These are phyloP conservation scores for Leptosomus discolor DNA, from an alignment of 2,113 vertebrate genomes.

Conservation along the genomic window DNA sequence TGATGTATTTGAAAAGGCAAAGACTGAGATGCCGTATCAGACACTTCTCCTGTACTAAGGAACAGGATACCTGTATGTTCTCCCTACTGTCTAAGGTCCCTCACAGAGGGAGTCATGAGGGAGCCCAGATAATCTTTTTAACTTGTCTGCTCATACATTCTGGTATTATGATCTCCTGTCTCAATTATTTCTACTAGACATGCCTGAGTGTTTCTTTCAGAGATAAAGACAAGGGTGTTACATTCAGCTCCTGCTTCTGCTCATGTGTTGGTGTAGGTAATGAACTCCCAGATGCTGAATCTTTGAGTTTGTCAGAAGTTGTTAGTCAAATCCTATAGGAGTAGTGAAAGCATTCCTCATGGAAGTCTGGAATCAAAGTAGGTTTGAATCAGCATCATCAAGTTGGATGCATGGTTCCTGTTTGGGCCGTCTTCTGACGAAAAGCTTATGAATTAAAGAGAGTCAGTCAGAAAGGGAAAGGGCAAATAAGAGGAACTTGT, in stretches of 20 bases:
- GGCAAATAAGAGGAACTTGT: background rate
- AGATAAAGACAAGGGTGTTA: slow-evolving; percentile 58
- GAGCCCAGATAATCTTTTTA: slow-evolving; percentile 40
- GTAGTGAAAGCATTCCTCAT: slow-evolving; percentile 41
- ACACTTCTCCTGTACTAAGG: background rate
- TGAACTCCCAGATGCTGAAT: slow-evolving; percentile 64
- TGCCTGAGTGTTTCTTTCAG: slow-evolving; percentile 46
- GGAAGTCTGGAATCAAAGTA: slow-evolving; percentile 55
- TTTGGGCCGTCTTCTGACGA: background rate
- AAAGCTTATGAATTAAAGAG: background rate
- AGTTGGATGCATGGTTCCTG: background rate
- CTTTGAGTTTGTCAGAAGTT: slow-evolving; percentile 55
- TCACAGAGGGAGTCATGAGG: slow-evolving; percentile 25
- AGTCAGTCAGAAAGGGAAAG: background rate
- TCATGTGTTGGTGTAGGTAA: slow-evolving; percentile 32
- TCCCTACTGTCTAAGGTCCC: slow-evolving; percentile 29
- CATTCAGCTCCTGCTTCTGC: background rate
- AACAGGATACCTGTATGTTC: slow-evolving; percentile 17
- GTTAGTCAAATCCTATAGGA: slow-evolving; percentile 60
- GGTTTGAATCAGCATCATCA: slow-evolving; percentile 55
- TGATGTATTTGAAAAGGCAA: slow-evolving; percentile 53
- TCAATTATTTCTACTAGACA: slow-evolving; percentile 66
- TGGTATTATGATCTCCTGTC: slow-evolving; percentile 50
- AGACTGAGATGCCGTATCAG: slow-evolving; percentile 19
- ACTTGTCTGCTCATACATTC: background rate